A percentile compares a stretch with the other conserved stretches of the same genome.
Conservation (phyloP, 2,113 vertebrate species). For the human (Homo sapiens) region DNA sequence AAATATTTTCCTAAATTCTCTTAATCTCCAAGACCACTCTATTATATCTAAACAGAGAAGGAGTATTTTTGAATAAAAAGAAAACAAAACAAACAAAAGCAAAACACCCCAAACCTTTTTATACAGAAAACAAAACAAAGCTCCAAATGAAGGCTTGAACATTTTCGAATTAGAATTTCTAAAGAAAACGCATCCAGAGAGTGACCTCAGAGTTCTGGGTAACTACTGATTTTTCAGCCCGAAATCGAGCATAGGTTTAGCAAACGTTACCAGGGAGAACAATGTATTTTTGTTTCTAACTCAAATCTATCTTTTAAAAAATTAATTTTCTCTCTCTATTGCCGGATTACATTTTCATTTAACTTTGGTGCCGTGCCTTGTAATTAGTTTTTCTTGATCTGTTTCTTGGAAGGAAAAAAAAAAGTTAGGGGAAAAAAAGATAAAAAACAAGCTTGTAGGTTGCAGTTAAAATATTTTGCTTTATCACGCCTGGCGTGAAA, state of each 20-base stretch:
- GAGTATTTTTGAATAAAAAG: slow-evolving; percentile 16
- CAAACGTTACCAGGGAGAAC: slow-evolving; percentile 20
- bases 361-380: slow-evolving; percentile 47
- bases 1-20: neutral
- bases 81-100: slow-evolving; percentile 23
- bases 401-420: slow-evolving; percentile 35
- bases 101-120: neutral
- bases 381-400: slow-evolving; percentile 70
- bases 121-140: slow-evolving; percentile 63
- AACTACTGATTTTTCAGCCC: slow-evolving; percentile 10
- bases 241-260: slow-evolving; percentile 46
- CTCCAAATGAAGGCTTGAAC: slow-evolving; percentile 4
- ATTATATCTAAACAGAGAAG: neutral
- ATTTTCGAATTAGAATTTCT: slow-evolving; percentile 63
- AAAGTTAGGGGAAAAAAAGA: neutral
- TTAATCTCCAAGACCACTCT: neutral
- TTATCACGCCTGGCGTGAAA: slow-evolving; percentile 53
- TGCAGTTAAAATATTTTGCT: slow-evolving; percentile 68
- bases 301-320: slow-evolving; percentile 69
- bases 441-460: slow-evolving; percentile 44
- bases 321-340: slow-evolving; percentile 62
- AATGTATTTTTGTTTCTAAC: slow-evolving; percentile 45
- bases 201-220: slow-evolving; percentile 4
- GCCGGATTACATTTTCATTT: slow-evolving; percentile 67
- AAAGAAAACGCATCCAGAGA: slow-evolving; percentile 18